Evolutionary conservation across 30 jellyfish, hydroid and myxozoan genomes (phyloP), one percentile per base, ranked within the genome.

Genomic region (Phacellophora camtschatica): DNA sequence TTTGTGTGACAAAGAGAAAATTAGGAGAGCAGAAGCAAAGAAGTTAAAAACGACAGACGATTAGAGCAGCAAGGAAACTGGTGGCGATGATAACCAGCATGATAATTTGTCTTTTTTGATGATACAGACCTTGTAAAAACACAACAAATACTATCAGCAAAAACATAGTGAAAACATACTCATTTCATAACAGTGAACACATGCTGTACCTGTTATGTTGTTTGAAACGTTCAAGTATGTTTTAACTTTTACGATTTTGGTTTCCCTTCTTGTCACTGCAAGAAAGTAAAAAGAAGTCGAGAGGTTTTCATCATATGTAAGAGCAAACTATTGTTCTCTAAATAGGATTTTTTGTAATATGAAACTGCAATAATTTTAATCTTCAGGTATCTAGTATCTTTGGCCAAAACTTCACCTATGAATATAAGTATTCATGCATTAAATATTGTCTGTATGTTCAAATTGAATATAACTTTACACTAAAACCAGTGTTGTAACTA

Each of bases 61-160:
- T 6, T n/a, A n/a, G 42, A 58, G 73, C 58, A 37, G 83, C 83
- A 68, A 68, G 83, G 83, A 68, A 68, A 68, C 83, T 68, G 83
- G 22, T 68, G 83, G 5, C 42, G 67, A 68, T 27, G 74, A 27
- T 27, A 31, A 31, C 31, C 39, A 15, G 19, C 39, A 15, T 27
- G 74, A 11, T 10, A 13, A 18, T 18, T 18, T 61, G 23, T 56
- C 18, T 8, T 18, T 61, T 5, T 20, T n/a, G n/a, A n/a, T n/a
- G n/a, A n/a, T n/a, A n/a, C 25, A 53, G 6, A 8, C 20, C 67
- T 53, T 53, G 9, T 6, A 19, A 12, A 8, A 53, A 19, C 9
- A 19, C 67, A 8, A 19, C 67, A 6, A 53, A 11, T 19, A 19
- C 25, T 12, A 53, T n/a, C n/a, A n/a, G n/a, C n/a, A n/a, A n/a